Percentiles rank a stretch among this genome's conserved stretches.
These are phyloP conservation scores for Drosophila ohnishii DNA, from an alignment of 1,140 invertebrate genomes.

Conservation along the genomic window DNA sequence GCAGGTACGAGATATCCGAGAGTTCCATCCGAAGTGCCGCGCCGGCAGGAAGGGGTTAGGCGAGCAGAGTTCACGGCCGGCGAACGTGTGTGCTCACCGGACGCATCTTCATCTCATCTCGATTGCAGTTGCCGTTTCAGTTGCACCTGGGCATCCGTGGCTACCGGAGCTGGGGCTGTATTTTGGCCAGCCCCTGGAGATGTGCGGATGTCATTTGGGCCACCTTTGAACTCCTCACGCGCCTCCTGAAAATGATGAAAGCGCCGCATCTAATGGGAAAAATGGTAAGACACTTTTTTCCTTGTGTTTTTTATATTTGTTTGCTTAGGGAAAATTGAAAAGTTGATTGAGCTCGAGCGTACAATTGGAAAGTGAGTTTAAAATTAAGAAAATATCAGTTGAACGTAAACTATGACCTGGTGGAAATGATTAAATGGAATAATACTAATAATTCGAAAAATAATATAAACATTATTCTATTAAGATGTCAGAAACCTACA, in stretches of 20 bases:
- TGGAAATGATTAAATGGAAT: neutral
- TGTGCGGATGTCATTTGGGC: conserved; percentile 53
- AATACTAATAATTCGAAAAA: neutral
- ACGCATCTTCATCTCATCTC: conserved; percentile 39
- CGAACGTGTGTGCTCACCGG: conserved; percentile 55
- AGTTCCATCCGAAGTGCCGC: conserved; percentile 54
- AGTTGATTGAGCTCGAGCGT: conserved; percentile 33
- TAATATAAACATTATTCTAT: too few species aligned
- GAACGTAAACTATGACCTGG: neutral
- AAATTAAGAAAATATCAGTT: neutral
- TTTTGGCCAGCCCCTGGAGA: conserved; percentile 22
- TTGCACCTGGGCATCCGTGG: conserved; percentile 46
- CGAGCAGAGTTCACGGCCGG: conserved; percentile 73
- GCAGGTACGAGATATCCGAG: conserved; percentile 28
- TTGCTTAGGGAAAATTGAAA: conserved; percentile 47
- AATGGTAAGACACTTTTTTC: conserved; percentile 32
- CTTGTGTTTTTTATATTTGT: conserved; percentile 18
- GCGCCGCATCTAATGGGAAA: conserved; percentile 56
- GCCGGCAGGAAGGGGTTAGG: conserved; percentile 58
- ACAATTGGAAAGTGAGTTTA: conserved; percentile 5
- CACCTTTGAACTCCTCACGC: conserved; percentile 71
- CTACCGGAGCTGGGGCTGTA: conserved; percentile 25
- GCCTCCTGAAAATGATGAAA: conserved; percentile 50
- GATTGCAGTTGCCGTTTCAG: conserved; percentile 22
- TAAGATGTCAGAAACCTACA: neutral